phyloP scores from a whole-genome alignment of 2,888 invertebrate species.

The Pocota personata region DNA sequence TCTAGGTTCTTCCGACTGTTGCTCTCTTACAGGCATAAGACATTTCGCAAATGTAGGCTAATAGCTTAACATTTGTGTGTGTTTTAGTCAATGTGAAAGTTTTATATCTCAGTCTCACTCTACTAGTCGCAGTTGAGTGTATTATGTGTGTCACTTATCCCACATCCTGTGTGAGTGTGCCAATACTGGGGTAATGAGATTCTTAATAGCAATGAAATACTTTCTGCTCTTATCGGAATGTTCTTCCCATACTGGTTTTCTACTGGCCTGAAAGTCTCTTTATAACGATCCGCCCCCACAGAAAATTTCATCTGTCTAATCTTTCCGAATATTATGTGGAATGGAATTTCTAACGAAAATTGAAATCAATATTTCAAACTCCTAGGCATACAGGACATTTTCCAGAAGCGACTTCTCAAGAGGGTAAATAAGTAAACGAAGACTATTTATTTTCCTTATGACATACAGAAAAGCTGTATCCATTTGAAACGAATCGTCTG shows the following conservation, averaged over 20 bases:
- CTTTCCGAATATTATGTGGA: neutral
- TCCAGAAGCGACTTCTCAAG: neutral
- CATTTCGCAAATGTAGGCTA: constrained; percentile 15
- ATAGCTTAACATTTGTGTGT: neutral
- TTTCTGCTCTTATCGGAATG: constrained; percentile 6
- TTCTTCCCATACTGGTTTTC: neutral
- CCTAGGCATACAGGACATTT: neutral
- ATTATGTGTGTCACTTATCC: neutral
- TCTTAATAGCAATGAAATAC: constrained; percentile 12
- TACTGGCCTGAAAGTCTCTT: neutral
- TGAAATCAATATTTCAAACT: neutral
- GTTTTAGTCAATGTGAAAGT: neutral
- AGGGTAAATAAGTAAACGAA: neutral
- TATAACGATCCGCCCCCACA: neutral
- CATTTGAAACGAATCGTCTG: neutral
- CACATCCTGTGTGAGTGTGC: constrained; percentile 1
- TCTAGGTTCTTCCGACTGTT: constrained; percentile 5
- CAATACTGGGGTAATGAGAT: constrained; percentile 15
- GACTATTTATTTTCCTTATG: neutral
- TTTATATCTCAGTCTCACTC: constrained; percentile 6
- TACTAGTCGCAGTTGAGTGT: neutral
- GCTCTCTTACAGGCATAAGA: constrained; percentile 8
- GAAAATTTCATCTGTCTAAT: constrained; percentile 12
- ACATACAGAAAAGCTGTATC: neutral
- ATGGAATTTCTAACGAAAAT: constrained; percentile 5